These are phyloP conservation scores for Dinocampus coccinellae DNA, from an alignment of 2,888 invertebrate species.

Conservation along the genomic window DNA sequence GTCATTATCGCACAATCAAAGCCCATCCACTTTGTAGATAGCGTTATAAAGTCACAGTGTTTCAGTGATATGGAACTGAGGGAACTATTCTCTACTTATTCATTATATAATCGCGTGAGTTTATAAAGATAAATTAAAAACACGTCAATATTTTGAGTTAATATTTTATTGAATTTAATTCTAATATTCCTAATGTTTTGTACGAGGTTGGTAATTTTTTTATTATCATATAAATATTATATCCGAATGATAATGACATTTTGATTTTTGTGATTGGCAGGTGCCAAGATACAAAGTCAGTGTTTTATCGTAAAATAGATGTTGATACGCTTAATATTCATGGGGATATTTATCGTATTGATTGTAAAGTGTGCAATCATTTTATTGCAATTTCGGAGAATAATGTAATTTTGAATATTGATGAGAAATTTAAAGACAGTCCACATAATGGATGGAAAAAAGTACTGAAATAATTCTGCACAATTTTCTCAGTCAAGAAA, in stretches of 20 bases:
- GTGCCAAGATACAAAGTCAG: slow-evolving; percentile 57
- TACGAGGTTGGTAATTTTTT: slow-evolving; percentile 32
- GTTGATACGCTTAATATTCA: slow-evolving; percentile 41
- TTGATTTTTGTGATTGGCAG: slow-evolving; percentile 25
- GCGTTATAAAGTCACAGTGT: neutral
- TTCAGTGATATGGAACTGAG: neutral
- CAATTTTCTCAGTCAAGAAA: neutral
- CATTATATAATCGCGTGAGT: neutral
- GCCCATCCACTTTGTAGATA: neutral
- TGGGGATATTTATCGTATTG: slow-evolving; percentile 46
- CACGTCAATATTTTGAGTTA: neutral
- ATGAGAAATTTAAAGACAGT: slow-evolving; percentile 37
- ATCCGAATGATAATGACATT: neutral
- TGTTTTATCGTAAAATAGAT: slow-evolving; percentile 58
- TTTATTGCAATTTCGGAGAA: slow-evolving; percentile 44
- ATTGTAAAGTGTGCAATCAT: slow-evolving; percentile 47
- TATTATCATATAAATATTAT: neutral
- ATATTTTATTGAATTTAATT: neutral
- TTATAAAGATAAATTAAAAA: neutral
- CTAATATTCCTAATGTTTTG: slow-evolving; percentile 39
- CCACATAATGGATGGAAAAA: slow-evolving; percentile 46
- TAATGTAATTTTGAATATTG: slow-evolving; percentile 35
- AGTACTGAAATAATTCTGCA: slow-evolving; percentile 31
- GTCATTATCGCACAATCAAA: neutral
- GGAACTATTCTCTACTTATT: neutral